phyloP scores from a whole-genome alignment of 2,888 invertebrate genomes.

The Petrolisthes cinctipes region DNA sequence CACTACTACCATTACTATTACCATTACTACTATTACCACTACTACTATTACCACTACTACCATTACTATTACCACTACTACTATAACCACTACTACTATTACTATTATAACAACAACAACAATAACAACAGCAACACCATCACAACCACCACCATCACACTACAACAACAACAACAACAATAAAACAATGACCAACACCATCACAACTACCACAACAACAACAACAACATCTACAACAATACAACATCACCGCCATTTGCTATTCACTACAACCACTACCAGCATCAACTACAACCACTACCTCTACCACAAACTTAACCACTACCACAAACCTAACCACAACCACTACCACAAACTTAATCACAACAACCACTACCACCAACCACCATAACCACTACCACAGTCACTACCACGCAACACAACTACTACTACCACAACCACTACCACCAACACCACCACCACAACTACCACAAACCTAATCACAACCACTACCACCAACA shows the following conservation, averaged over 20 bases:
- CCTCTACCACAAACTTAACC: not conserved
- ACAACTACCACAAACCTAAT: not conserved
- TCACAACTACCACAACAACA: too few species aligned
- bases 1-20: too few species aligned
- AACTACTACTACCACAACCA: not conserved
- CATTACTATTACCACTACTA: constrained; percentile 7
- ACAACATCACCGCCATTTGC: too few species aligned
- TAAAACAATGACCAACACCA: too few species aligned
- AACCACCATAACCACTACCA: not conserved
- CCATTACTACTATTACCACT: too few species aligned
- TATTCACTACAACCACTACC: too few species aligned
- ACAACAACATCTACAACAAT: too few species aligned
- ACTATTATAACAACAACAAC: too few species aligned
- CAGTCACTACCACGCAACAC: not conserved
- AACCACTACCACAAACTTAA: not conserved
- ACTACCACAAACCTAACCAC: not conserved
- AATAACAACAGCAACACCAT: too few species aligned
- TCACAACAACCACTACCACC: not conserved
- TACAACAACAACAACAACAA: too few species aligned
- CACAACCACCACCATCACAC: too few species aligned
- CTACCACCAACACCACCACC: not conserved
- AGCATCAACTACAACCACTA: too few species aligned
- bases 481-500: not conserved
- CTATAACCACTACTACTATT: not conserved
- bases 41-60: not conserved